phyloP scores from a whole-genome alignment of 1,140 invertebrate genomes.

The Cryptotermes secundus region DNA sequence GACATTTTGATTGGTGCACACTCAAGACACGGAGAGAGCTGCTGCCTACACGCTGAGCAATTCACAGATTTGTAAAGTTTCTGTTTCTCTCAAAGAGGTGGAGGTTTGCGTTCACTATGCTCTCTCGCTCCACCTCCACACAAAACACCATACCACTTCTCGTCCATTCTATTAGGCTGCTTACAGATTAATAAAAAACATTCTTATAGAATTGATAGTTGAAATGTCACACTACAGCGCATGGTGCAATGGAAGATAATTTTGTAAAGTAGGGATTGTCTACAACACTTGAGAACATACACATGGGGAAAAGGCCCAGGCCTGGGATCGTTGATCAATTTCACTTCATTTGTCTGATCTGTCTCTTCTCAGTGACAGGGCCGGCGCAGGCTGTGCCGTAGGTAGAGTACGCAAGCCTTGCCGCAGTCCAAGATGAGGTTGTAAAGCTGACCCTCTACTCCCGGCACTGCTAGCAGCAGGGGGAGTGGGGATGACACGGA shows the following conservation, averaged over 20 bases:
- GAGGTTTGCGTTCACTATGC: slow-evolving; percentile 10
- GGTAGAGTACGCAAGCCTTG: slow-evolving; percentile 58
- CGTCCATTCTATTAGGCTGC: slow-evolving; percentile 9
- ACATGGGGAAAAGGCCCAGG: slow-evolving; percentile 30
- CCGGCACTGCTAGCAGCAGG: slow-evolving; percentile 48
- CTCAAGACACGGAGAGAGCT: slow-evolving; percentile 2
- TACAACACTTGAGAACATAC: slow-evolving; percentile 28
- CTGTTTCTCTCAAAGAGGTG: background rate
- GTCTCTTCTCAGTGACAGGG: slow-evolving; percentile 25
- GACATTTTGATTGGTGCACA: slow-evolving; percentile 19
- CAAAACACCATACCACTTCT: background rate
- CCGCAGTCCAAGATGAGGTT: slow-evolving; percentile 53
- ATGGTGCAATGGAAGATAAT: slow-evolving; percentile 13
- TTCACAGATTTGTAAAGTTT: background rate
- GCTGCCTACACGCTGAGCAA: background rate
- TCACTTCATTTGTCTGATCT: slow-evolving; percentile 5
- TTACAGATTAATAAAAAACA: slow-evolving; percentile 15
- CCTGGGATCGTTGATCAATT: slow-evolving; percentile 25
- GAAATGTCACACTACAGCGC: background rate
- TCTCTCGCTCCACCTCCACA: slow-evolving; percentile 21
- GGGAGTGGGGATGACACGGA: slow-evolving; percentile 44
- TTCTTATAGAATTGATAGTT: slow-evolving; percentile 12
- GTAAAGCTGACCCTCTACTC: slow-evolving; percentile 54
- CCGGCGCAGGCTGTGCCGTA: slow-evolving; percentile 49
- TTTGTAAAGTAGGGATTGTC: background rate